Evolutionary conservation across 2,113 vertebrate species (phyloP).

Genomic region (Sus scrofa): DNA sequence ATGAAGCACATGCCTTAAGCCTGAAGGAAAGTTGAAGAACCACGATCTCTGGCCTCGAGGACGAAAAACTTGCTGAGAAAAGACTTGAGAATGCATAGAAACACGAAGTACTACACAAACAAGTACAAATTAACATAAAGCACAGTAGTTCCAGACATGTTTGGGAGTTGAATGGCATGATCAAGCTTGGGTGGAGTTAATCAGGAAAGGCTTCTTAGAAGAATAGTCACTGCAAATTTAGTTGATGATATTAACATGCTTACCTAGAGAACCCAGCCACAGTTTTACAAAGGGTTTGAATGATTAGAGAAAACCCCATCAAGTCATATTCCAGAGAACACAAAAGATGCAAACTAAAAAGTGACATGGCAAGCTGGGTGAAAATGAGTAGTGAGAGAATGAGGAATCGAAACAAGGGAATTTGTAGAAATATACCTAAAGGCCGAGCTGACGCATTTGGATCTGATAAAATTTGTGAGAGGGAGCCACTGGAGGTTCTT

Average conservation of each 20-base stretch:
- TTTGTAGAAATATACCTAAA: neutral
- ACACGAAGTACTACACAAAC: neutral
- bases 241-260: neutral
- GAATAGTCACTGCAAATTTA: conserved; percentile 23
- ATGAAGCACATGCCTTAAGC: conserved; percentile 30
- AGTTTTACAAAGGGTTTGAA: conserved; percentile 46
- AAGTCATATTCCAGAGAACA: conserved; percentile 27
- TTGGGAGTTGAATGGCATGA: neutral
- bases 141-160: neutral
- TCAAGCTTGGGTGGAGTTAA: conserved; percentile 5
- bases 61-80: neutral
- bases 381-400: neutral
- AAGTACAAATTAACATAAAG: conserved; percentile 11
- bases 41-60: neutral
- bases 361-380: neutral
- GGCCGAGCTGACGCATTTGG: neutral
- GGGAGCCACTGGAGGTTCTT: neutral
- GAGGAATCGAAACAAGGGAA: neutral
- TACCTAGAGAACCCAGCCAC: neutral
- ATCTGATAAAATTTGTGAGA: neutral
- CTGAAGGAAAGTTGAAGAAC: conserved; percentile 45
- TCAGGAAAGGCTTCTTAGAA: neutral
- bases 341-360: conserved; percentile 36
- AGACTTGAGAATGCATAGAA: neutral
- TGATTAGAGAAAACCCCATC: neutral